Evolutionary conservation across 2,888 invertebrate genomes (phyloP).

Genomic region (Leucania comma): DNA sequence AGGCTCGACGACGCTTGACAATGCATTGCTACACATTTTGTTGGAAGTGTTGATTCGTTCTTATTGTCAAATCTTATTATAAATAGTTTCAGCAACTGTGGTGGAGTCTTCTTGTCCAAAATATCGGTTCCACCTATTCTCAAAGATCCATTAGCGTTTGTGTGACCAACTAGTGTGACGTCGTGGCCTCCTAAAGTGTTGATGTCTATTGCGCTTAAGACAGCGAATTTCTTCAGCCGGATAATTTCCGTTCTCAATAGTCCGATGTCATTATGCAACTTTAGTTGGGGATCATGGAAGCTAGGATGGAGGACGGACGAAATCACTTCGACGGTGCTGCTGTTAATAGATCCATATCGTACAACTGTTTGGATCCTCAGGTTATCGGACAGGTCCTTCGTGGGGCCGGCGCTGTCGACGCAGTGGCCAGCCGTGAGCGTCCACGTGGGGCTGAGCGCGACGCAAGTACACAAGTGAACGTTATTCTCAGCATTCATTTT

Average conservation of each 20-base stretch:
- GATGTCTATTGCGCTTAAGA: slow-evolving; percentile 39
- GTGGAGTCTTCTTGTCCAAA: not conserved
- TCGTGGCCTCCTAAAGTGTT: slow-evolving; percentile 20
- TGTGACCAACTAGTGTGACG: slow-evolving; percentile 27
- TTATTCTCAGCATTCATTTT: slow-evolving; percentile 18
- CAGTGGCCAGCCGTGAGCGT: slow-evolving; percentile 48
- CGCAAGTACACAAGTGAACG: slow-evolving; percentile 45
- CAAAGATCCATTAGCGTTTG: slow-evolving; percentile 2
- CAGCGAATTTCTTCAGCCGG: slow-evolving; percentile 21
- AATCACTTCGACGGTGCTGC: slow-evolving; percentile 17
- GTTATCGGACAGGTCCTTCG: slow-evolving; percentile 25
- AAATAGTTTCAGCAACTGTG: slow-evolving; percentile 13
- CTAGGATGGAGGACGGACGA: slow-evolving; percentile 35
- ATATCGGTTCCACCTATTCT: not conserved
- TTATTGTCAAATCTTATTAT: slow-evolving; percentile 35
- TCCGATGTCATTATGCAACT: slow-evolving; percentile 43
- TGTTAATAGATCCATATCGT: slow-evolving; percentile 34
- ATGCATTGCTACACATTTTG: slow-evolving; percentile 15
- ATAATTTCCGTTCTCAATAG: slow-evolving; percentile 37
- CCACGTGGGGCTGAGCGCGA: slow-evolving; percentile 28
- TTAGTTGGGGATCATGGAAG: slow-evolving; percentile 22
- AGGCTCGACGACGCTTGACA: slow-evolving; percentile 10
- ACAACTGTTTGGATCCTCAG: slow-evolving; percentile 33
- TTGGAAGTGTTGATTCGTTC: slow-evolving; percentile 7
- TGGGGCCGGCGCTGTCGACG: slow-evolving; percentile 32